Conservation (phyloP, 2,113 vertebrate species). For the Rhodinocichla rosea region DNA sequence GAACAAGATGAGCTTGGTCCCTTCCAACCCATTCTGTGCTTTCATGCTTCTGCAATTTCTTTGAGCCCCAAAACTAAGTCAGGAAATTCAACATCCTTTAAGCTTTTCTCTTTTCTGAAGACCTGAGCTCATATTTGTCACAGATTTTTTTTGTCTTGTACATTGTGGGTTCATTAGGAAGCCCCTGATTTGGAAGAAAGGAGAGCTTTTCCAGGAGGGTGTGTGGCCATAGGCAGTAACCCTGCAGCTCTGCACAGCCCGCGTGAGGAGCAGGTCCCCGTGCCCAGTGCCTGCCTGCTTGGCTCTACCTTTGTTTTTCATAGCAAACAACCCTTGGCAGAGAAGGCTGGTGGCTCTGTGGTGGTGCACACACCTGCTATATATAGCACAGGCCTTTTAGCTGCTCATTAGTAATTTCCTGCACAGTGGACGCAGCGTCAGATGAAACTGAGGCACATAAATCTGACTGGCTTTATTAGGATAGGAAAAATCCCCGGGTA, state of each 20-base stretch:
- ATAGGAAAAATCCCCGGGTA: constrained; percentile 17
- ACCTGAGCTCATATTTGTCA: background rate
- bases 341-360: background rate
- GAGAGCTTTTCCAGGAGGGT: background rate
- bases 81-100: background rate
- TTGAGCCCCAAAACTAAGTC: background rate
- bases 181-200: background rate
- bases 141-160: background rate
- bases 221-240: background rate
- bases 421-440: background rate
- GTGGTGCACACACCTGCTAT: background rate
- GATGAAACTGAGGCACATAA: constrained; percentile 1
- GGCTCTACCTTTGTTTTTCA: background rate
- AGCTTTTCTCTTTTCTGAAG: background rate
- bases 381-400: constrained; percentile 31
- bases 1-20: background rate
- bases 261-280: background rate
- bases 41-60: background rate
- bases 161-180: background rate
- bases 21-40: background rate
- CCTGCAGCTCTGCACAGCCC: background rate
- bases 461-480: constrained; percentile 39
- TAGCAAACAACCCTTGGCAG: constrained; percentile 4
- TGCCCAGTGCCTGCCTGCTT: background rate
- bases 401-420: constrained; percentile 57